Evolutionary conservation across 2,113 vertebrate genomes (phyloP).

Genomic region (Megaceryle maxima): DNA sequence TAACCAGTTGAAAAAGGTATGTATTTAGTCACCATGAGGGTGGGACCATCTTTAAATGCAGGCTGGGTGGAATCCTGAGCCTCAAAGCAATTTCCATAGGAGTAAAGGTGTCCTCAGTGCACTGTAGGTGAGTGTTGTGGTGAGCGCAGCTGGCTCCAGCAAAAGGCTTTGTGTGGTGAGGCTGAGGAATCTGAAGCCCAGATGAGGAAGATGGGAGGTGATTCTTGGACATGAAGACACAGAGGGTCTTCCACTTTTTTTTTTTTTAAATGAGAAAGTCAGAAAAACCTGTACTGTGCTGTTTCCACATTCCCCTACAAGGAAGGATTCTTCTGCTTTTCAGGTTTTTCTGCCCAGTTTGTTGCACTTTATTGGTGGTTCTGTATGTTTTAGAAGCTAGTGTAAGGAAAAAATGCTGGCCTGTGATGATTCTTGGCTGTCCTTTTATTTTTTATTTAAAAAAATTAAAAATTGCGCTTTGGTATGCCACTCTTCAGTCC

Average conservation of each 20-base stretch:
- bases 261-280: not conserved
- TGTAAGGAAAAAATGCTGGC: not conserved
- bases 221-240: not conserved
- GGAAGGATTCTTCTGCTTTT: not conserved
- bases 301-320: not conserved
- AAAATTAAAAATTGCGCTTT: not conserved
- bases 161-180: not conserved
- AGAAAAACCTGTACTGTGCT: not conserved
- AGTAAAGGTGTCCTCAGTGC: fast-evolving
- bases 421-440: not conserved
- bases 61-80: not conserved
- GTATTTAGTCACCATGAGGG: not conserved
- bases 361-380: not conserved
- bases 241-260: not conserved
- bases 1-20: not conserved
- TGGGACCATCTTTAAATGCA: not conserved
- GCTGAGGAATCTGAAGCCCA: not conserved
- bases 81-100: not conserved
- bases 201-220: fast-evolving
- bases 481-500: not conserved
- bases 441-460: not conserved
- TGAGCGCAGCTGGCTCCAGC: not conserved
- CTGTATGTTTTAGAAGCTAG: not conserved
- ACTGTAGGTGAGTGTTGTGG: not conserved
- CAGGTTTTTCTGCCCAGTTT: not conserved